Conservation (phyloP, 2,113 vertebrate genomes). For the Dicaeum eximium region DNA sequence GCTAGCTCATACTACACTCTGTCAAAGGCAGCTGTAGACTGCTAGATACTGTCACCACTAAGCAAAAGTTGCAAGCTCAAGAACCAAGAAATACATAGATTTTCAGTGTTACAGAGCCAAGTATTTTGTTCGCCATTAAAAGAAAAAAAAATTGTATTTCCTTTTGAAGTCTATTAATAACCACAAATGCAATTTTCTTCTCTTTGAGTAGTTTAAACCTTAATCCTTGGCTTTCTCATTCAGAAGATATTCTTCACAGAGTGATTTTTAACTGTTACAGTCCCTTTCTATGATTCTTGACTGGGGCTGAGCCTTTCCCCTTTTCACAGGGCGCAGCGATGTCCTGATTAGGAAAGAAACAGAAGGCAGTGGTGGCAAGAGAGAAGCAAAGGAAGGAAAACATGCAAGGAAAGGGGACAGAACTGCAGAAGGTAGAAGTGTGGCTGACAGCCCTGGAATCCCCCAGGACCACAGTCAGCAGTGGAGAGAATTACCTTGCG, state of each 20-base stretch:
- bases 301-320: not conserved
- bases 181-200: not conserved
- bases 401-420: not conserved
- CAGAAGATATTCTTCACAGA: not conserved
- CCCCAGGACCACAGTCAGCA: constrained; percentile 58
- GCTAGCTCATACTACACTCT: not conserved
- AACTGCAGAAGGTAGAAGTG: constrained; percentile 21
- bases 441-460: constrained; percentile 46
- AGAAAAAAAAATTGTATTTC: not conserved
- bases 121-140: not conserved
- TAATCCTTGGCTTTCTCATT: not conserved
- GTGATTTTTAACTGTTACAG: not conserved
- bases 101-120: not conserved
- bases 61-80: not conserved
- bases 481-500: constrained; percentile 8
- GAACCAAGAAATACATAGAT: not conserved
- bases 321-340: not conserved
- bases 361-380: not conserved
- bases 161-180: constrained; percentile 12
- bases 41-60: not conserved
- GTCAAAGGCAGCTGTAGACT: not conserved
- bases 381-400: constrained; percentile 4
- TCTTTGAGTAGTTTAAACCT: constrained; percentile 4
- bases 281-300: not conserved
- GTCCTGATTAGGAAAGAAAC: not conserved